Base-by-base conservation (phyloP, 30 jellyfish, hydroid and myxozoan species). In the Catostylus mosaicus region DNA sequence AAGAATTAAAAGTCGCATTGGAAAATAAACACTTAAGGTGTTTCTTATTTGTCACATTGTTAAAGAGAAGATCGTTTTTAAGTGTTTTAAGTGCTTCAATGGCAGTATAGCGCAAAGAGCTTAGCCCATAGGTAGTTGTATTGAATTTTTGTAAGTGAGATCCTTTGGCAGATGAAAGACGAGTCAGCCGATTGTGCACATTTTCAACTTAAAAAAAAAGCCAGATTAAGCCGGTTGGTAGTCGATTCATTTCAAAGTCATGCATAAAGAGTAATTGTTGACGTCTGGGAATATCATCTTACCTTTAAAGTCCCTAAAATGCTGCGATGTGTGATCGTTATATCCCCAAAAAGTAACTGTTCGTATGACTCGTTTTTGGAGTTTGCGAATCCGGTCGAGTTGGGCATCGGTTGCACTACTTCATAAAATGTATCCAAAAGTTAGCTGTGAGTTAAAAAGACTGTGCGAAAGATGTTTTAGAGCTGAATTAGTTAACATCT, bases 121-220 rank as follows among this genome's bases (percentile, higher is more conserved):
- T 56, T 56, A 56, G 69, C 69, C 69, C 26, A 16, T n/a, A n/a
- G 6, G 69, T 56, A 56, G 69, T 56, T 56, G 69, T 56, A 29
- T 56, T 56, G 69, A 56, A 56, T 56, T 56, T 56, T 56, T 56
- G 11, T 56, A 29, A 6, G n/a, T 56, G 69, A 43, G 16, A 16
- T 56, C 11, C 69, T 10, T 8, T 56, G n/a, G 69, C 69, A 56
- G 69, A 56, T 56, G 32, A 56, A 56, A 56, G 26, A 56, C 69
- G 7, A 56, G 69, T 56, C 69, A 56, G 69, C n/a, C 69, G 69
- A 56, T 56, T 56, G 69, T 56, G 69, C 69, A 56, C 69, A 56
- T 56, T 56, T 56, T 56, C 11, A 56, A 56, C 10, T n/a, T 7
- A 6, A 10, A 6, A 29, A n/a, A 56, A 10, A 56, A 56, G 69